phyloP scores from a whole-genome alignment of 1,140 invertebrate species.

The Drosophila fuyamai region DNA sequence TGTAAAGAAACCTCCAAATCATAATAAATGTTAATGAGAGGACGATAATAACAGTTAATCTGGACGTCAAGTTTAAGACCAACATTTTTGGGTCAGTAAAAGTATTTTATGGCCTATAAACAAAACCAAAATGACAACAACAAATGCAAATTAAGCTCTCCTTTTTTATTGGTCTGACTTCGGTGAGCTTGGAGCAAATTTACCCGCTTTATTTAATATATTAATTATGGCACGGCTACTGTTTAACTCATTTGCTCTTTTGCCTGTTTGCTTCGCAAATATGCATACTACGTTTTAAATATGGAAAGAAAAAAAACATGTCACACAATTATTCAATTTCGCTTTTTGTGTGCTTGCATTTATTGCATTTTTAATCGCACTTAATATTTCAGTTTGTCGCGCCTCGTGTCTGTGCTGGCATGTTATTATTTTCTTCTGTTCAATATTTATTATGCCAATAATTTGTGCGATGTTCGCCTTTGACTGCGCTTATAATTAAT shows the following conservation, averaged over 20 bases:
- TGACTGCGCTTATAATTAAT: constrained; percentile 42
- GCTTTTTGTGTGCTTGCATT: constrained; percentile 43
- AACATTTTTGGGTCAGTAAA: background rate
- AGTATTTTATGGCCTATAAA: background rate
- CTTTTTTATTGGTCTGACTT: constrained; percentile 19
- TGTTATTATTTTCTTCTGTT: constrained; percentile 54
- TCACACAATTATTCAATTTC: constrained; percentile 52
- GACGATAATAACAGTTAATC: background rate
- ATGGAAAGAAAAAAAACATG: constrained; percentile 23
- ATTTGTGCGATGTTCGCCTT: constrained; percentile 42
- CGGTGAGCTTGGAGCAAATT: constrained; percentile 27
- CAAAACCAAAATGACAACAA: constrained; percentile 24
- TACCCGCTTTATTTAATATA: constrained; percentile 49
- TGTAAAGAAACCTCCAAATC: background rate
- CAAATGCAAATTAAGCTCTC: constrained; percentile 21
- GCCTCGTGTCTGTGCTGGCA: constrained; percentile 34
- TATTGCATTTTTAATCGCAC: constrained; percentile 68
- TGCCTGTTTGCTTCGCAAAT: constrained; percentile 24
- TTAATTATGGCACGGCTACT: constrained; percentile 51
- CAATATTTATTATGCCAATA: constrained; percentile 76
- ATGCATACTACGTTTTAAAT: constrained; percentile 35
- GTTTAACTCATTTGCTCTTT: constrained; percentile 48
- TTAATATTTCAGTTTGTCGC: constrained; percentile 68
- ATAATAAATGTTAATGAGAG: background rate
- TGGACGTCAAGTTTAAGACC: background rate